These are phyloP conservation scores for Eurytoma adleriae DNA, from an alignment of 2,888 invertebrate genomes.

Conservation along the genomic window DNA sequence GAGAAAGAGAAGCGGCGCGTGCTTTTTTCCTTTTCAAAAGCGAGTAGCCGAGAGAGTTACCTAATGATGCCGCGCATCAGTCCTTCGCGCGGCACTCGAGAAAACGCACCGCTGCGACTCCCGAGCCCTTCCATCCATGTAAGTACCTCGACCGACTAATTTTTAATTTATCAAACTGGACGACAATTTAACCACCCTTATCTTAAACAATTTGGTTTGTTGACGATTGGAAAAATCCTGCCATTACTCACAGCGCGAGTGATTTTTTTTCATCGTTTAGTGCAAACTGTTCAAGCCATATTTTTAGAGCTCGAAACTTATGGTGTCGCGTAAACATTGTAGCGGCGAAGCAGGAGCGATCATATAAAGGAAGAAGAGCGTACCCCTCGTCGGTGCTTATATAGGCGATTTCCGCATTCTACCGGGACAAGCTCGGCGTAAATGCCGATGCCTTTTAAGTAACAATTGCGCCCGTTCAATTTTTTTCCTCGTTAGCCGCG, in stretches of 20 bases:
- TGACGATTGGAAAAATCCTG: background rate
- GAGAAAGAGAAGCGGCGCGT: conserved; percentile 5
- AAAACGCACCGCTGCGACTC: conserved; percentile 58
- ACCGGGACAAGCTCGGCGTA: background rate
- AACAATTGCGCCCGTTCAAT: background rate
- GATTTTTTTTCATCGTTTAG: background rate
- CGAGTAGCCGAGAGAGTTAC: conserved; percentile 14
- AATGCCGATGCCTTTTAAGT: background rate
- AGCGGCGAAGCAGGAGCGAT: background rate
- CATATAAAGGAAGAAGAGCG: background rate
- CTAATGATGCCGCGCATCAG: conserved; percentile 56
- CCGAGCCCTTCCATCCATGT: background rate
- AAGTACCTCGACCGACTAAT: background rate
- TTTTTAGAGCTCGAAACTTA: background rate
- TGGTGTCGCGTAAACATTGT: background rate
- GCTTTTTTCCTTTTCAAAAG: conserved; percentile 26
- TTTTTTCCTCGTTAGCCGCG: background rate
- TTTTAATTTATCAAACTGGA: background rate
- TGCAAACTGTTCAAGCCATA: background rate
- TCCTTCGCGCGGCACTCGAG: conserved; percentile 63
- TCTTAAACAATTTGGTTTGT: background rate
- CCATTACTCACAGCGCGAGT: background rate
- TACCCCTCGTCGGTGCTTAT: background rate
- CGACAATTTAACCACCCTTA: no score
- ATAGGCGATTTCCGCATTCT: background rate